Evolutionary conservation across 2,797 vertebrate genomes (phyloP).

Genomic region (Urocyon cinereoargenteus): DNA sequence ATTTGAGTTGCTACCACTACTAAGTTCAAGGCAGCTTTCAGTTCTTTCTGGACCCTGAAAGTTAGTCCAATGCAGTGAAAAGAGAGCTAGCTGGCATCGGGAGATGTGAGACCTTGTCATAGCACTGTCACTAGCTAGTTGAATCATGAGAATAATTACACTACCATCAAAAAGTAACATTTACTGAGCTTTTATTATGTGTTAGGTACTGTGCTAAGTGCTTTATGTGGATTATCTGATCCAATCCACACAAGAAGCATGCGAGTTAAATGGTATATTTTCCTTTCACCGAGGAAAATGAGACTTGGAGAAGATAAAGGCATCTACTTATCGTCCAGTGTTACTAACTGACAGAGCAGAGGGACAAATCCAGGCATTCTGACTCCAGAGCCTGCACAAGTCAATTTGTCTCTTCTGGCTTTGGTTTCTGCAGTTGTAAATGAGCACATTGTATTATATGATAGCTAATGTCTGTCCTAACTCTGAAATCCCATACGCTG

Average conservation of each 20-base stretch:
- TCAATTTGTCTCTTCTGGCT: not conserved
- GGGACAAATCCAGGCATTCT: not conserved
- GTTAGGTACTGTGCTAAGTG: not conserved
- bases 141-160: constrained; percentile 37
- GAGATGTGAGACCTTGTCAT: constrained; percentile 11
- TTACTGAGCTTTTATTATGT: constrained; percentile 42
- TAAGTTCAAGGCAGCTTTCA: not conserved
- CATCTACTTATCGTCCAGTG: not conserved
- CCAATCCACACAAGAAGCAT: constrained; percentile 4
- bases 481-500: constrained; percentile 51
- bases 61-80: not conserved
- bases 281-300: constrained; percentile 42
- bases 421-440: constrained; percentile 50
- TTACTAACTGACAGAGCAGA: not conserved
- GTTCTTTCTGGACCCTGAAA: constrained; percentile 8
- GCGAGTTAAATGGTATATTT: constrained; percentile 32
- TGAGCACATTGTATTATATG: not conserved
- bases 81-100: constrained; percentile 20
- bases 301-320: not conserved
- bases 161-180: constrained; percentile 43
- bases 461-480: not conserved
- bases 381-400: not conserved
- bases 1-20: not conserved
- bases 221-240: constrained; percentile 34
- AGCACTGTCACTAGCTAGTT: constrained; percentile 49